Percentiles rank a stretch among this genome's conserved stretches.
Conservation (phyloP, 2,113 vertebrate species). For the Macroglossus sobrinus region DNA sequence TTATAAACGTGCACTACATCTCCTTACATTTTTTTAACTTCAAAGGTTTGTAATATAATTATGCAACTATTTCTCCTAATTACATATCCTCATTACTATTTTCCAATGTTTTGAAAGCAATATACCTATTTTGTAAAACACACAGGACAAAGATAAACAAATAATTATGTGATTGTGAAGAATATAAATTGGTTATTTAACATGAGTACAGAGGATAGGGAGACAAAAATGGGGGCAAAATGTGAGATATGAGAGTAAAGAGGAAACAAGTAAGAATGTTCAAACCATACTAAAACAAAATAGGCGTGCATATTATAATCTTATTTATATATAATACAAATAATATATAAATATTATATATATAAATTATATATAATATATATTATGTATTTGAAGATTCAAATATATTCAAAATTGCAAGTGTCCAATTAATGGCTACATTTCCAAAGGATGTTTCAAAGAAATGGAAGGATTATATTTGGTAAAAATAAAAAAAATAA, state of each 20-base stretch:
- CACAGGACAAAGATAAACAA: background rate
- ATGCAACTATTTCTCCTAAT: background rate
- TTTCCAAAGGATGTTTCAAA: background rate
- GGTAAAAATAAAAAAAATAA: background rate
- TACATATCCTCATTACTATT: background rate
- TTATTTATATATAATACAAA: background rate
- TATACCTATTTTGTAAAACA: background rate
- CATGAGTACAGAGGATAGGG: rapidly evolving
- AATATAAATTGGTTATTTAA: background rate
- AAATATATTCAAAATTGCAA: background rate
- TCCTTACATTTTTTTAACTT: background rate
- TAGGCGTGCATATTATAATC: background rate
- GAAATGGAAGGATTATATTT: background rate
- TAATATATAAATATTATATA: too few relatives aligned
- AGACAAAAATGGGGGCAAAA: background rate
- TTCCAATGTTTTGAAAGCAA: background rate
- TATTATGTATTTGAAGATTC: background rate
- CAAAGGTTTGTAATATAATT: background rate
- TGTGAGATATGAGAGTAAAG: background rate
- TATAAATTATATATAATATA: too few relatives aligned
- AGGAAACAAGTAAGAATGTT: background rate
- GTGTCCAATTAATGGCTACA: background rate
- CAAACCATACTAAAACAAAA: background rate
- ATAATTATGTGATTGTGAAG: background rate
- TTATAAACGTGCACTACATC: background rate